Evolutionary conservation across 2,888 invertebrate species (phyloP), one percentile per base, ranked within the genome.

Genomic region (Cheilosia urbana): DNA sequence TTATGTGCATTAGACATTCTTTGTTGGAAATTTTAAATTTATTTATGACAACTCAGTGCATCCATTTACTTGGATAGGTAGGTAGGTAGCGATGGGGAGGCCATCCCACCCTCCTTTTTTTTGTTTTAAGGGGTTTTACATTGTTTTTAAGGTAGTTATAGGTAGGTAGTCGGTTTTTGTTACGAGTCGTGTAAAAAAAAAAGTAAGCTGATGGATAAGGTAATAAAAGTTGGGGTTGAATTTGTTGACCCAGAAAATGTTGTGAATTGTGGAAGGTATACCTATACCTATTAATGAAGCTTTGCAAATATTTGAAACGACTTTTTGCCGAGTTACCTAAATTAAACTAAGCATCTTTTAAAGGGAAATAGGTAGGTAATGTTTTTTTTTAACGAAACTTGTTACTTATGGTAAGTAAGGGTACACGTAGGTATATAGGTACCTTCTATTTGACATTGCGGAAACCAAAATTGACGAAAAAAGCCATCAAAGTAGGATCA

Each of bases 1-100:
- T 80, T 76, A 76, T 72, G 62, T 85, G 80, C 75, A 62, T 85
- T 81, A 62, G 24, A 57, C 53, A 85, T 80, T 80, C 76, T 57
- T 76, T 68, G 62, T 19, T 71, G 80, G 62, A 76, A 71, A 76
- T 62, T 76, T 66, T 27, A 80, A 58, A 75, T 75, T 65, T 73
- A 83, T 80, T 69, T 71, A 76, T 76, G 80, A 71, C 55, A 55
- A 42, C 34, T 55, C 40, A 51, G 24, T 77, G 76, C 58, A 58
- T 40, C 40, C 65, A 30, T 40, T 40, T 13, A 7, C 13, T n/a
- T 55, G 57, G 19, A n/a, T 19, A 15, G 27, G 21, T 24, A 45
- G 6, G 6, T 27, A 6, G 27, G 27, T 6, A 27, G 1, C 6
- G 27, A 27, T 27, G 27, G 6, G n/a, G 15, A 45, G 7, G 45